These are phyloP conservation scores for Perca fluviatilis DNA, from an alignment of 2,113 vertebrate genomes.

Conservation along the genomic window DNA sequence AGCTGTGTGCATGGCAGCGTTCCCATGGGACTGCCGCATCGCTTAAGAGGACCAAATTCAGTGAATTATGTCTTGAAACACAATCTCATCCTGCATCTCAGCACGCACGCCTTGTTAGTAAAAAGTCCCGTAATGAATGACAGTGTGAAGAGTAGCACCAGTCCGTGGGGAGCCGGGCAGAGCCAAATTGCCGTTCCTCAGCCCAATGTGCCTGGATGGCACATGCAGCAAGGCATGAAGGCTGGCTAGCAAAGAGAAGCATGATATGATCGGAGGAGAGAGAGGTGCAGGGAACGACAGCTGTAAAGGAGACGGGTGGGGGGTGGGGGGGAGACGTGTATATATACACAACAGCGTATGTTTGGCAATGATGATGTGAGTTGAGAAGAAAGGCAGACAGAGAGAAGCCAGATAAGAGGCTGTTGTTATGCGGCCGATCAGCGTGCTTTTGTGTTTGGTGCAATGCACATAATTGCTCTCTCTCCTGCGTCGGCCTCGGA, in stretches of 20 bases:
- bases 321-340: neutral
- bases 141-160: slow-evolving; percentile 63
- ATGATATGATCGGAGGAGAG: slow-evolving; percentile 66
- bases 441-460: slow-evolving; percentile 69
- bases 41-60: slow-evolving; percentile 55
- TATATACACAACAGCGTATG: slow-evolving; percentile 17
- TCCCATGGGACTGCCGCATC: slow-evolving; percentile 45
- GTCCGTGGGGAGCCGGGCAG: slow-evolving; percentile 69
- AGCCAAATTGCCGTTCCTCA: slow-evolving; percentile 75
- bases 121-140: slow-evolving; percentile 75
- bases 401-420: slow-evolving; percentile 61
- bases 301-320: slow-evolving; percentile 25
- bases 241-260: slow-evolving; percentile 68
- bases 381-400: slow-evolving; percentile 55
- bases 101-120: slow-evolving; percentile 66
- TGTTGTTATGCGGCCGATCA: slow-evolving; percentile 63
- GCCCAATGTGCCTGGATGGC: slow-evolving; percentile 70
- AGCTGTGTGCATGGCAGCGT: neutral
- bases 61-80: slow-evolving; percentile 62
- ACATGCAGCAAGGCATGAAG: slow-evolving; percentile 73
- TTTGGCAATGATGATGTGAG: slow-evolving; percentile 45
- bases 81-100: slow-evolving; percentile 62
- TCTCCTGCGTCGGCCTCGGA: slow-evolving; percentile 49
- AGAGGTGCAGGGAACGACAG: slow-evolving; percentile 45
- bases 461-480: slow-evolving; percentile 68